Evolutionary conservation across 2,113 vertebrate species (phyloP), one percentile per base, ranked within the genome.

Genomic region (Porphyrio hochstetteri): DNA sequence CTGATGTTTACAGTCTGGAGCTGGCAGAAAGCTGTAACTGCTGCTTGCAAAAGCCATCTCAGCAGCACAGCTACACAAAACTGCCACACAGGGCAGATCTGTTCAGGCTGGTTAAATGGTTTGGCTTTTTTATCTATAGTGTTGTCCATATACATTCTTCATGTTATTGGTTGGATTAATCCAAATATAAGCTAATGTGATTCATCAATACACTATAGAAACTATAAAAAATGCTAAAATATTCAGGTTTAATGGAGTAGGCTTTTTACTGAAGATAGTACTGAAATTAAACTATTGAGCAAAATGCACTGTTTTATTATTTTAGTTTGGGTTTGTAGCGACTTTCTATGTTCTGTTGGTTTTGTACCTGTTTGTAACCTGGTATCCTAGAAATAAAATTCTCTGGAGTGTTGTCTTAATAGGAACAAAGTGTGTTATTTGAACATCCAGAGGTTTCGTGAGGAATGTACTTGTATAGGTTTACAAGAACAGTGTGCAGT

Each of bases 321-420:
- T 94, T 91, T 72, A 86, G 31, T 61, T 95, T 20, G 35, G 5
- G 82, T 95, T 92, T 6, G 0, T 61, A 64, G 57, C 16, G 60
- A 52, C 20, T 81, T 93, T 88, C 29, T 63, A 42, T 79, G 21
- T 91, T 75, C 52, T 65, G 27, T 92, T 94, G 36, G 1, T 92
- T 94, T 85, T 65, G 18, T 52, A 46, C 55, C n/a, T 91, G 65
- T 94, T 92, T 86, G 57, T n/a, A 82, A 67, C 28, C 76, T 72
- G 14, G 23, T 84, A 42, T 57, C 78, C 57, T 82, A 59, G n/a
- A 74, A 96, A 96, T 96, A 96, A 96, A 96, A 69, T 61, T 19
- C 42, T 15, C 7, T 24, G 7, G 52, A 57, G 69, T 68, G n/a
- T 91, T 92, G 81, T 90, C 44, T 84, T 89, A 65, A 65, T 64